Conservation (phyloP, 2,113 vertebrate species). For the Pagrus major region DNA sequence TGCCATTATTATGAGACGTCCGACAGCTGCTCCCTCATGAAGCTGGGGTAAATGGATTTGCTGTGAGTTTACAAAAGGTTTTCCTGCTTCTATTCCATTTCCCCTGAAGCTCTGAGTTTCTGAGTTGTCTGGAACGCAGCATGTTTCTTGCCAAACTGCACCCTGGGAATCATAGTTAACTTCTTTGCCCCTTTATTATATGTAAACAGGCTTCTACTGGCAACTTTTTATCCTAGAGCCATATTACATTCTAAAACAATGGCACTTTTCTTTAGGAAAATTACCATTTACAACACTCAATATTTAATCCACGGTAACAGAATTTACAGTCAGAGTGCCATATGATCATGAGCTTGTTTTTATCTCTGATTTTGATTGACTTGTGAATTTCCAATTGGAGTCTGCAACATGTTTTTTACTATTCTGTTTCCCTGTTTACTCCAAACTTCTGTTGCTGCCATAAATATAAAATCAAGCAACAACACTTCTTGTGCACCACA, state of each 20-base stretch:
- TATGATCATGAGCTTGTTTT: not conserved
- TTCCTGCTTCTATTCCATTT: too few species aligned
- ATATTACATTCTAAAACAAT: not conserved
- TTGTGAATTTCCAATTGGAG: not conserved
- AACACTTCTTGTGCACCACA: constrained; percentile 3
- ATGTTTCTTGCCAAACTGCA: not conserved
- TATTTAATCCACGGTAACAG: not conserved
- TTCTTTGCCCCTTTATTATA: not conserved
- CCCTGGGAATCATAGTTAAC: not conserved
- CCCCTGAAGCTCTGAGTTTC: too few species aligned
- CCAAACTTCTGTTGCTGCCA: not conserved
- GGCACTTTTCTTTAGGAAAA: not conserved
- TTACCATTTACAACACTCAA: not conserved
- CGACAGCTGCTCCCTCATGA: too few species aligned
- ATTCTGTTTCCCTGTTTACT: not conserved
- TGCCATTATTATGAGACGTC: too few species aligned
- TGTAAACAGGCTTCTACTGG: not conserved
- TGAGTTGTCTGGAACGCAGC: too few species aligned
- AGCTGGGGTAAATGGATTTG: too few species aligned
- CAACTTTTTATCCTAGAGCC: not conserved
- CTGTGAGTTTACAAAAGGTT: too few species aligned
- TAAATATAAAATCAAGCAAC: constrained; percentile 37
- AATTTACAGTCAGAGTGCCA: not conserved
- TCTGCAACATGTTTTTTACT: not conserved
- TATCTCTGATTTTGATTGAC: not conserved